Evolutionary conservation across 2,797 vertebrate genomes (phyloP), one percentile per base, ranked within the genome.

Genomic region (Diglossa cyanea): DNA sequence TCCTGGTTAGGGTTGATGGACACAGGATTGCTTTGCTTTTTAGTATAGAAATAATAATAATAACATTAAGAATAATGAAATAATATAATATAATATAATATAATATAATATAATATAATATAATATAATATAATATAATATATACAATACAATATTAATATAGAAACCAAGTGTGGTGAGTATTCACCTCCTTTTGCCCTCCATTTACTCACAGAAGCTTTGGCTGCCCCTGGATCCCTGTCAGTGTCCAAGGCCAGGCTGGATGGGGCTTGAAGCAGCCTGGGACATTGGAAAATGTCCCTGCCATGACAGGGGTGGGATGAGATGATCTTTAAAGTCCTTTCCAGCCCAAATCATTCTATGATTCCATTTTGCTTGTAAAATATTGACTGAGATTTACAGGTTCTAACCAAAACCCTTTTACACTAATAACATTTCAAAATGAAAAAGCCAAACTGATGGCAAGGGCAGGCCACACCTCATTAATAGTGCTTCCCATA

Each of bases 161-260:
- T 25, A 37, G 42, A 65, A 72, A 30, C 9, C 21, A 57, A 33
- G 1, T 2, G 24, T 23, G 20, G 13, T 44, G 25, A 35, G 4
- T 8, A 9, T 40, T 63, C 17, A 40, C 15, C 14, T 76, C 48
- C 17, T 44, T 44, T 31, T 40, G 10, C 28, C 7, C 19, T 37
- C 42, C 7, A 10, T 42, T 37, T 55, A 13, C 31, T 13, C 70
- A 54, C 37, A 65, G 75, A 58, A 48, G 13, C 40, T 68, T 54
- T 14, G 70, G 26, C 7, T 62, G 18, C 48, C 21, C 21, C 62
- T 35, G 54, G 19, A 25, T 21, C 26, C 40, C 55, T 68, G 77
- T 42, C 0, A 55, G 9, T n/a, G 31, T 0, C 48, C 86, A 20
- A 25, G 35, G 28, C n/a, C 58, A 24, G 66, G 17, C 0, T 74